phyloP scores from a whole-genome alignment of 2,888 invertebrate species.

The Drosophila basisetae region DNA sequence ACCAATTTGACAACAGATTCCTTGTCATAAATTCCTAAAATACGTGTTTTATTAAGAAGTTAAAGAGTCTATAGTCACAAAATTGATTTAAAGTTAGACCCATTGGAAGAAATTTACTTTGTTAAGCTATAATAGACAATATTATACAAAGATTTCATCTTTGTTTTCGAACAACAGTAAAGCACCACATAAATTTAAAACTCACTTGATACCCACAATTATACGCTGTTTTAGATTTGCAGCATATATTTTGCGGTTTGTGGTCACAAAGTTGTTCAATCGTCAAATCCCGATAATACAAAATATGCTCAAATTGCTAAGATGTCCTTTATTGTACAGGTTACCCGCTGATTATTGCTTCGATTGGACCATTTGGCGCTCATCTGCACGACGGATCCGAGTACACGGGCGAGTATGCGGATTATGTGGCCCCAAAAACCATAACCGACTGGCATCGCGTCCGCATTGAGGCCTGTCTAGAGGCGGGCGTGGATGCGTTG shows the following conservation, averaged over 20 bases:
- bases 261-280: neutral
- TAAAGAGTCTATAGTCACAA: neutral
- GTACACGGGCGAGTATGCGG: constrained; percentile 94
- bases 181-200: neutral
- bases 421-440: constrained; percentile 88
- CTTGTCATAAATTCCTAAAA: neutral
- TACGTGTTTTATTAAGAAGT: neutral
- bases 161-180: neutral
- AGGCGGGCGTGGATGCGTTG: constrained; percentile 93
- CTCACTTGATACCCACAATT: neutral
- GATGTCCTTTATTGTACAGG: constrained; percentile 51
- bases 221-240: neutral
- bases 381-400: constrained; percentile 96
- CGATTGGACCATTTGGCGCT: constrained; percentile 97
- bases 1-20: neutral
- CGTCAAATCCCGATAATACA: neutral
- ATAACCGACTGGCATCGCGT: constrained; percentile 94
- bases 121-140: neutral
- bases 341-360: constrained; percentile 91
- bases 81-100: neutral
- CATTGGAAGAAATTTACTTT: neutral
- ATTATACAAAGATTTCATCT: neutral
- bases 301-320: neutral
- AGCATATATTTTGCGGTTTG: neutral
- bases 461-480: constrained; percentile 91